Conservation (phyloP, 2,888 invertebrate species). For the Litoditis marina region DNA sequence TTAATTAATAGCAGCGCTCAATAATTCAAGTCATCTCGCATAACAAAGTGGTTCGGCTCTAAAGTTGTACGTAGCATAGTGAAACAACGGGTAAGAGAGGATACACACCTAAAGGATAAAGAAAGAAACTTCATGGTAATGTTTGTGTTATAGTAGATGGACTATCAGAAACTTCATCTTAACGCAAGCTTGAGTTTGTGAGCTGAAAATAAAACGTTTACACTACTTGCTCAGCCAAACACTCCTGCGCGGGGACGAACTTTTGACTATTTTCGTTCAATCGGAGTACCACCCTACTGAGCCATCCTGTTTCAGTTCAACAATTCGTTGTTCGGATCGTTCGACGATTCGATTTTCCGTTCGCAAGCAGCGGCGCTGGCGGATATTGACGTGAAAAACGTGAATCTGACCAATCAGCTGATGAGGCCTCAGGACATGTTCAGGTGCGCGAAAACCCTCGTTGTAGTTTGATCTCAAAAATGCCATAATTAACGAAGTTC, state of each 20-base stretch:
- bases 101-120: not conserved
- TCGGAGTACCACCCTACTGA: not conserved
- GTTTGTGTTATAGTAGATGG: too few relatives aligned
- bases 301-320: constrained; percentile 35
- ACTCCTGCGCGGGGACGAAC: not conserved
- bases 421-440: constrained; percentile 57
- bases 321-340: constrained; percentile 38
- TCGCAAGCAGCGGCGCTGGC: constrained; percentile 49
- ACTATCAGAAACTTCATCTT: too few relatives aligned
- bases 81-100: not conserved
- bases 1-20: not conserved
- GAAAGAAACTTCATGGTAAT: too few relatives aligned
- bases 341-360: constrained; percentile 54
- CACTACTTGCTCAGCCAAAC: not conserved
- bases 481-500: too few relatives aligned
- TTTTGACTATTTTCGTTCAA: too few relatives aligned
- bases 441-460: constrained; percentile 35
- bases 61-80: too few relatives aligned
- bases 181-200: too few relatives aligned
- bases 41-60: too few relatives aligned
- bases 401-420: constrained; percentile 41
- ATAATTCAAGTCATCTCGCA: not conserved
- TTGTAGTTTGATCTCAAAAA: not conserved
- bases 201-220: too few relatives aligned
- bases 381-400: constrained; percentile 59